Conservation (phyloP, 37 sponge, comb jelly and placozoan genomes). For the Aplysina aerophoba region DNA sequence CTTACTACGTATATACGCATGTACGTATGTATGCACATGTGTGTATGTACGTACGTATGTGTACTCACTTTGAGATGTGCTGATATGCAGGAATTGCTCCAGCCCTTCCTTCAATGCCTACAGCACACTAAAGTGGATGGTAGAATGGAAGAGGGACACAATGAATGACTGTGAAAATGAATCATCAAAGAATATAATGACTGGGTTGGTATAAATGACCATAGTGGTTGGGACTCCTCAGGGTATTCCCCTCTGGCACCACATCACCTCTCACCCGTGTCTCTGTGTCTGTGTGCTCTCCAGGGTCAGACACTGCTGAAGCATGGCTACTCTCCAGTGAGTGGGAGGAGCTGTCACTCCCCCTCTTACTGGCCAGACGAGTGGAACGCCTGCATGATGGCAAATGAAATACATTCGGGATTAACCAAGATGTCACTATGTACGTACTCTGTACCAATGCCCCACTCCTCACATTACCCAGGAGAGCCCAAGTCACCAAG, state of each 20-base stretch:
- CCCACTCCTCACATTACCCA: no score
- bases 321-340: background rate
- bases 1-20: background rate
- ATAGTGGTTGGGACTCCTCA: no score
- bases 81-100: constrained; percentile 58
- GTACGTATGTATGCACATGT: background rate
- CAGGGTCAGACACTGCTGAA: background rate
- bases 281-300: constrained; percentile 70
- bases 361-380: constrained; percentile 8
- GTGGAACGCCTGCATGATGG: background rate
- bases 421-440: no score
- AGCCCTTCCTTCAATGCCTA: constrained; percentile 66
- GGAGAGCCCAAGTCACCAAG: no score
- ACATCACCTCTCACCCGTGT: constrained; percentile 56
- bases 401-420: background rate
- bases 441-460: no score
- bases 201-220: no score
- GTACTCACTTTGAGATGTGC: background rate
- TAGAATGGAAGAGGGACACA: background rate
- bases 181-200: no score
- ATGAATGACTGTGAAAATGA: no score
- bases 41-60: background rate
- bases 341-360: background rate
- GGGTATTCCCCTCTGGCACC: no score
- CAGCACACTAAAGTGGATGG: constrained; percentile 61